Conservation (phyloP, 2,113 vertebrate genomes). For the Oxyruncus cristatus region DNA sequence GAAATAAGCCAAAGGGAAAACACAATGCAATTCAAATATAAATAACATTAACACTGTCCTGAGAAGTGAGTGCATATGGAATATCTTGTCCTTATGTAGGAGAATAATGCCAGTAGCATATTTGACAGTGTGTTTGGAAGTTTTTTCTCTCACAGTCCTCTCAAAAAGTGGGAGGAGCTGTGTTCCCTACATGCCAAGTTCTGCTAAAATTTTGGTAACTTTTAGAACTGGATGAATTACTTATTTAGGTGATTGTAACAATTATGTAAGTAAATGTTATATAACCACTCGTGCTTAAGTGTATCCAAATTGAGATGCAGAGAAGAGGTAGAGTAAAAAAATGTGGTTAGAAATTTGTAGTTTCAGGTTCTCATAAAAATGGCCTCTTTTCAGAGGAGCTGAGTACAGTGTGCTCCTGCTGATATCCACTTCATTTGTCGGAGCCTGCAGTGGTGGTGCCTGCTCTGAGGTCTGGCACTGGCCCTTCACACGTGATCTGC, state of each 20-base stretch:
- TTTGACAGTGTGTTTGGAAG: neutral
- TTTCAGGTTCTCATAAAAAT: neutral
- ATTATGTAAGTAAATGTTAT: neutral
- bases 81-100: neutral
- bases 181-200: neutral
- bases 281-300: neutral
- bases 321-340: neutral
- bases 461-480: neutral
- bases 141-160: neutral
- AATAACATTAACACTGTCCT: neutral
- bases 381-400: neutral
- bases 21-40: neutral
- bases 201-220: neutral
- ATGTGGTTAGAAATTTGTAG: neutral
- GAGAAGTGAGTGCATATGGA: neutral
- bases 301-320: neutral
- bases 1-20: neutral
- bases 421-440: rapidly evolving
- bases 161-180: neutral
- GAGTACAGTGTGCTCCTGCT: rapidly evolving
- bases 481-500: neutral
- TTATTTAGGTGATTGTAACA: neutral
- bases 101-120: neutral
- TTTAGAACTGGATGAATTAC: neutral
- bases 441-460: neutral